These are phyloP conservation scores for Nerophis ophidion DNA, from an alignment of 2,113 vertebrate species.

Conservation along the genomic window DNA sequence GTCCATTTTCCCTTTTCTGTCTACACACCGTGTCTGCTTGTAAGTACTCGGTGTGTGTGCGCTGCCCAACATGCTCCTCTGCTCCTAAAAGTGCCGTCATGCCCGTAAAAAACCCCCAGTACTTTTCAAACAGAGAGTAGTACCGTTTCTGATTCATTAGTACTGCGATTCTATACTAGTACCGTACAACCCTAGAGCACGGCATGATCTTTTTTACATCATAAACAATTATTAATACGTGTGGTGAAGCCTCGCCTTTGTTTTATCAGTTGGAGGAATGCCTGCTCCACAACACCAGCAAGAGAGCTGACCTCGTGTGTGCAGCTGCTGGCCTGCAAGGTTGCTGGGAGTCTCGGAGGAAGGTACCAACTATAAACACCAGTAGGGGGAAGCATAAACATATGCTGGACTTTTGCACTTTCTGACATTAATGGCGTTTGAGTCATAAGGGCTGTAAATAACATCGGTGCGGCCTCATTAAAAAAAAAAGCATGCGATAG, in stretches of 20 bases:
- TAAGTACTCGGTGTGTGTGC: too few species aligned
- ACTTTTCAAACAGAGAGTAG: too few species aligned
- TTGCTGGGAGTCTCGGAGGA: conserved; percentile 6
- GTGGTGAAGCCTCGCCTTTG: background rate
- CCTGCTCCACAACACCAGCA: conserved; percentile 30
- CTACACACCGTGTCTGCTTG: too few species aligned
- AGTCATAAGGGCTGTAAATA: background rate
- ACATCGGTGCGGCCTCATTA: background rate
- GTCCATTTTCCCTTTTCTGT: too few species aligned
- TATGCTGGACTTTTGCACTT: background rate
- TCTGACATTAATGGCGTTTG: background rate
- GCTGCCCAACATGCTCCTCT: too few species aligned
- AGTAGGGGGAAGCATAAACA: background rate
- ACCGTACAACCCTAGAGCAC: too few species aligned
- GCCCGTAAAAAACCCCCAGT: too few species aligned
- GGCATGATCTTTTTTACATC: too few species aligned
- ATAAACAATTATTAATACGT: too few species aligned
- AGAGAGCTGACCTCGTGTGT: conserved; percentile 41
- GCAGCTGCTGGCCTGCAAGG: conserved; percentile 33
- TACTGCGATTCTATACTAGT: too few species aligned
- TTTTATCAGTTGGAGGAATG: conserved; percentile 43
- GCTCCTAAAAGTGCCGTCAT: too few species aligned
- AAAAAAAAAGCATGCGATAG: background rate
- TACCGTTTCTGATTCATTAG: too few species aligned
- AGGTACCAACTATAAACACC: conserved; percentile 2